phyloP scores from a whole-genome alignment of 2,888 invertebrate genomes.

The Ernsta delagoae region DNA sequence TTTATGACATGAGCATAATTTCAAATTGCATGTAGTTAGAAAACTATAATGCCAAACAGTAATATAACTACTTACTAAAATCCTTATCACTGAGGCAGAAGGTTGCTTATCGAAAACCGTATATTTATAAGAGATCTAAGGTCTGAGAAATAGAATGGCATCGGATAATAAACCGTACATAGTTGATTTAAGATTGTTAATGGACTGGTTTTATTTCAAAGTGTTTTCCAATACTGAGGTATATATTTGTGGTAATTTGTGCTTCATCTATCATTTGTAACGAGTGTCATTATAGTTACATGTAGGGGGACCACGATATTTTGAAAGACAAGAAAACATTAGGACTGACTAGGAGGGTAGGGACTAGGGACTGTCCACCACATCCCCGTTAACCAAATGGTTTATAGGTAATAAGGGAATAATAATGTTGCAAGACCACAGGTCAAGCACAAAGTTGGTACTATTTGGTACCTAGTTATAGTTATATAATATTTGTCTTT shows the following conservation, averaged over 20 bases:
- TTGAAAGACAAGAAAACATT: background rate
- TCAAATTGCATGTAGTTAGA: constrained; percentile 30
- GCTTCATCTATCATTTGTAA: constrained; percentile 66
- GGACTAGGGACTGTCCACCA: no score
- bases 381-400: no score
- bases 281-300: constrained; percentile 57
- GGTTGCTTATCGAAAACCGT: background rate
- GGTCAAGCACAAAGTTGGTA: no score
- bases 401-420: no score
- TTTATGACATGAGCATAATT: constrained; percentile 32
- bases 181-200: constrained; percentile 6
- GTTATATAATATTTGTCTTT: no score
- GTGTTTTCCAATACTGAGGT: constrained; percentile 33
- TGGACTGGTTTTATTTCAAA: constrained; percentile 11
- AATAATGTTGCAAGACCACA: no score
- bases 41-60: constrained; percentile 7
- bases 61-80: no score
- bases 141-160: background rate
- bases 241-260: constrained; percentile 50
- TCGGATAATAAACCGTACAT: constrained; percentile 5
- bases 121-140: background rate
- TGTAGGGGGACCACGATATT: constrained; percentile 41
- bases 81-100: background rate
- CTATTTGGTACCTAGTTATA: no score
- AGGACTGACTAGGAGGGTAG: background rate